These are phyloP conservation scores for Tragopan temminckii DNA, from an alignment of 2,797 vertebrate species.

Conservation along the genomic window DNA sequence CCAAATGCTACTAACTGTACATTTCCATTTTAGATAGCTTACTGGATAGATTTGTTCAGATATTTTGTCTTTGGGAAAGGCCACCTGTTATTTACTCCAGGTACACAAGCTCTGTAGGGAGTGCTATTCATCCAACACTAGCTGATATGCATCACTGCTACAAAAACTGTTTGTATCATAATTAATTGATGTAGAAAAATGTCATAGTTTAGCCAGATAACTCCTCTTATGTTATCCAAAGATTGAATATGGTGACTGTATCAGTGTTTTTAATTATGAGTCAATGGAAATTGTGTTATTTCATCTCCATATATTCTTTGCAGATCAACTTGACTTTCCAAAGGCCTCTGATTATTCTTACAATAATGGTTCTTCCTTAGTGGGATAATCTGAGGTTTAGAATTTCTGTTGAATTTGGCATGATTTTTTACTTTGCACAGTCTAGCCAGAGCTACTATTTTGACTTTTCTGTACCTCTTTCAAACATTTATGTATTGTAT, in stretches of 20 bases:
- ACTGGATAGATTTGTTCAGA: background rate
- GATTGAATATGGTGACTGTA: slow-evolving; percentile 27
- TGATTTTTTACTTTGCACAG: slow-evolving; percentile 25
- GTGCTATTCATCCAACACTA: background rate
- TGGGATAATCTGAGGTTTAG: slow-evolving; percentile 38
- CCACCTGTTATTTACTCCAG: background rate
- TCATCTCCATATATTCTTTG: slow-evolving; percentile 33
- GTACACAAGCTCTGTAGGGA: background rate
- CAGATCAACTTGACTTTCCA: slow-evolving; percentile 33
- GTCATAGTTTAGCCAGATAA: background rate
- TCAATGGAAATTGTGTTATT: slow-evolving; percentile 34
- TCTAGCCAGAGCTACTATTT: background rate
- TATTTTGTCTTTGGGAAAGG: slow-evolving; percentile 36
- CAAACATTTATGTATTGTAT: background rate
- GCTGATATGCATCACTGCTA: slow-evolving; percentile 2
- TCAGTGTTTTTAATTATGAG: slow-evolving; percentile 73
- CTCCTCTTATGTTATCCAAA: slow-evolving; percentile 37
- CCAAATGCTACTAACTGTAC: slow-evolving; percentile 36
- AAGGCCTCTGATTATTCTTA: slow-evolving; percentile 20
- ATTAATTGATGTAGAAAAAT: slow-evolving; percentile 44
- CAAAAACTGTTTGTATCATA: background rate
- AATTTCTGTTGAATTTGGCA: slow-evolving; percentile 28
- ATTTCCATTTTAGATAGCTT: slow-evolving; percentile 44
- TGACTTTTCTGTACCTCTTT: slow-evolving; percentile 5
- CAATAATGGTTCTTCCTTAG: slow-evolving; percentile 32